Percentiles rank a stretch among this genome's conserved stretches.
Conservation (phyloP, 2,888 invertebrate genomes). For the Cephus pygmeus region DNA sequence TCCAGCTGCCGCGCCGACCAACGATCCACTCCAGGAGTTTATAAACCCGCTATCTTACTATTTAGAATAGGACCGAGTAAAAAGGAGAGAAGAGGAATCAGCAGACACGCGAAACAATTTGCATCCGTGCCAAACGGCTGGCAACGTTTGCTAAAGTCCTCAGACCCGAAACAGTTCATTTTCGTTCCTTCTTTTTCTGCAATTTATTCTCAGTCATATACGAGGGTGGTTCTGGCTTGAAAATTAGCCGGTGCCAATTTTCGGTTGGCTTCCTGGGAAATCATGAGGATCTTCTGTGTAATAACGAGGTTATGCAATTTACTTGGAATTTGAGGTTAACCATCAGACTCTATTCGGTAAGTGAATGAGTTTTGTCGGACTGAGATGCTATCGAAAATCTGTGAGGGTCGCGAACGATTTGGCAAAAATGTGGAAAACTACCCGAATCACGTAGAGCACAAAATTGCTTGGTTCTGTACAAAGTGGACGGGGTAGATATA, state of each 20-base stretch:
- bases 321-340: neutral
- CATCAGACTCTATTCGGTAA: neutral
- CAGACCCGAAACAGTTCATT: neutral
- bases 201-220: neutral
- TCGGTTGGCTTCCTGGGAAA: neutral
- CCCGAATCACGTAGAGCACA: neutral
- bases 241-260: neutral
- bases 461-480: neutral
- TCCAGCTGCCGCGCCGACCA: conserved; percentile 45
- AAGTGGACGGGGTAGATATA: neutral
- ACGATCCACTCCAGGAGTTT: conserved; percentile 14
- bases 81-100: neutral
- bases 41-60: conserved; percentile 8
- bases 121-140: neutral
- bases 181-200: neutral
- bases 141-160: neutral
- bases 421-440: neutral
- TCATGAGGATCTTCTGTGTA: neutral
- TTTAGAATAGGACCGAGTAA: neutral
- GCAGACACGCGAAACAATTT: neutral
- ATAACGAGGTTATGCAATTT: neutral
- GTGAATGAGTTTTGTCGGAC: neutral
- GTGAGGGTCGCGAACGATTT: neutral
- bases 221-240: neutral
- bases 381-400: neutral